Conservation (phyloP, 2,797 vertebrate species). For the Tragelaphus eurycerus region DNA sequence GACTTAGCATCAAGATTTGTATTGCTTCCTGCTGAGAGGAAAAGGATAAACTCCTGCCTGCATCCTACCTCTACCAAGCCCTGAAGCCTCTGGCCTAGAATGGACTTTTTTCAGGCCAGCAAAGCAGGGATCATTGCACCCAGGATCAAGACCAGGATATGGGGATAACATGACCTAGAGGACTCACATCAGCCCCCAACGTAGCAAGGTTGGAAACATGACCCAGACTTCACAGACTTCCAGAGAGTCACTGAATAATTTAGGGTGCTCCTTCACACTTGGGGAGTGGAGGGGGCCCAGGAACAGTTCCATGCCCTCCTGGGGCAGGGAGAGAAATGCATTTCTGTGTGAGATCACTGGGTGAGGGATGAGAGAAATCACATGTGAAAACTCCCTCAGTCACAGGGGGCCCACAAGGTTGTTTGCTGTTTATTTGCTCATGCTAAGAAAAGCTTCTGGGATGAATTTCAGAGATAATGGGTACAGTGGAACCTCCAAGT, state of each 20-base stretch:
- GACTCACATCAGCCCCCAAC: background rate
- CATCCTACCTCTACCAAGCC: background rate
- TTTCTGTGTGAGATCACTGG: background rate
- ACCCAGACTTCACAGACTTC: conserved; percentile 41
- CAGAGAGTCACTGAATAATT: conserved; percentile 68
- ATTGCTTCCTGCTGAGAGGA: background rate
- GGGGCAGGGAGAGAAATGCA: conserved; percentile 39
- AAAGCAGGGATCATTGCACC: background rate
- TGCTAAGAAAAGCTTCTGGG: conserved; percentile 20
- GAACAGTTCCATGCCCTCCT: conserved; percentile 45
- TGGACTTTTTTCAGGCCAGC: background rate
- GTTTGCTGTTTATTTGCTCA: background rate
- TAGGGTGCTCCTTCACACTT: conserved; percentile 58
- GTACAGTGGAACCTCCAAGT: background rate
- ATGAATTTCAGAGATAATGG: conserved; percentile 8
- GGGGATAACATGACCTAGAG: background rate
- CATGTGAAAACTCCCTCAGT: conserved; percentile 32
- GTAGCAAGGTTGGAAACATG: conserved; percentile 50
- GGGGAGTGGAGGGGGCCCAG: background rate
- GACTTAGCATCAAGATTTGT: background rate
- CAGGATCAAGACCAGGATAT: background rate
- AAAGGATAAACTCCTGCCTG: background rate
- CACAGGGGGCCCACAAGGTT: background rate
- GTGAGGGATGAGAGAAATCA: background rate
- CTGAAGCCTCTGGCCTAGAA: conserved; percentile 26